These are phyloP conservation scores for Ameiurus melas DNA, from an alignment of 2,113 vertebrate species.

Conservation along the genomic window DNA sequence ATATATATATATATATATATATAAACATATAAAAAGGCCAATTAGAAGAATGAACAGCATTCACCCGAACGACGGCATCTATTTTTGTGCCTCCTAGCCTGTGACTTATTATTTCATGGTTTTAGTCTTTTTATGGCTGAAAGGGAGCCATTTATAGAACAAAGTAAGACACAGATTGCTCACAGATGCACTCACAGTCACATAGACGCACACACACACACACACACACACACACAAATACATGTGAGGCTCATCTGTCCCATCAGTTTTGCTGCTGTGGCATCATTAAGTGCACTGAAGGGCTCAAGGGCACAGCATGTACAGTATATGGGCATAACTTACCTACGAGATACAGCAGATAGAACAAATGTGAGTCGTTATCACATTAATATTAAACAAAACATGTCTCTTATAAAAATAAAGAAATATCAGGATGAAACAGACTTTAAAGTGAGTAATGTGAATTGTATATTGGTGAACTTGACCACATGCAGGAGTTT, in stretches of 20 bases:
- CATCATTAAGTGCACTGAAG: constrained; percentile 28
- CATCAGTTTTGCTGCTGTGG: constrained; percentile 43
- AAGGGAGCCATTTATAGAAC: constrained; percentile 65
- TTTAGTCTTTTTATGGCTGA: constrained; percentile 63
- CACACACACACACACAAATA: constrained; percentile 37
- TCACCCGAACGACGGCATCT: constrained; percentile 62
- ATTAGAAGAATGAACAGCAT: constrained; percentile 54
- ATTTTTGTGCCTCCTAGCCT: constrained; percentile 64
- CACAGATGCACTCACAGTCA: constrained; percentile 36
- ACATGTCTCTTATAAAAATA: neutral
- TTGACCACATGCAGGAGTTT: neutral
- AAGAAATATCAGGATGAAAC: neutral
- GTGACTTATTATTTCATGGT: constrained; percentile 66
- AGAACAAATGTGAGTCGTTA: neutral
- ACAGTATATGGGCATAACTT: constrained; percentile 18
- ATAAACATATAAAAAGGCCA: constrained; percentile 49
- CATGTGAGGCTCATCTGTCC: constrained; percentile 51
- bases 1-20: constrained; percentile 55
- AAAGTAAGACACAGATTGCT: constrained; percentile 25
- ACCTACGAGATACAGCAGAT: constrained; percentile 9
- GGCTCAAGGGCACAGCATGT: neutral
- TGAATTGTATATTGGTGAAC: neutral
- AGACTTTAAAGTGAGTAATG: neutral
- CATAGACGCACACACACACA: constrained; percentile 17
- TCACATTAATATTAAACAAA: neutral